A percentile compares a stretch with the other conserved stretches of the same genome.
Evolutionary conservation across 2,888 invertebrate species (phyloP).

Genomic region (Cosmorhoe ocellata): DNA sequence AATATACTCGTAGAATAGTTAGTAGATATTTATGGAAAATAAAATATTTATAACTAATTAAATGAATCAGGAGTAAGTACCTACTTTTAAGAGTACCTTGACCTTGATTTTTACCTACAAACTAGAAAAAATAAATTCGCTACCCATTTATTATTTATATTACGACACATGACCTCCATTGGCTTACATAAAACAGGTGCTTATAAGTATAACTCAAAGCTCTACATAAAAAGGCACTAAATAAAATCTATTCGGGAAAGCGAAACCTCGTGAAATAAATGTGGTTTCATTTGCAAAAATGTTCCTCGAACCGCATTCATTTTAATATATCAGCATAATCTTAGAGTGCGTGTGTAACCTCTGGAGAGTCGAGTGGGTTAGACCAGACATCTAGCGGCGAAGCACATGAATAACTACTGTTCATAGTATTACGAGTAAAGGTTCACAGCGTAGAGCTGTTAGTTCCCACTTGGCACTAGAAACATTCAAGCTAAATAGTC

Average conservation of each 20-base stretch:
- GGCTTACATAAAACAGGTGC: slow-evolving; percentile 41
- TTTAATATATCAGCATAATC: slow-evolving; percentile 75
- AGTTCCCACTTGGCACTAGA: too few species aligned
- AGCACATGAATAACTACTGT: slow-evolving; percentile 18
- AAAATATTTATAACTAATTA: too few species aligned
- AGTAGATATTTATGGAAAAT: too few species aligned
- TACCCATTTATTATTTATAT: too few species aligned
- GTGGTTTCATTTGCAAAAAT: slow-evolving; percentile 68
- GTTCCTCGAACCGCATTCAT: slow-evolving; percentile 60
- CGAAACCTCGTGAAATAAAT: slow-evolving; percentile 64
- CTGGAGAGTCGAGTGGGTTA: slow-evolving; percentile 45
- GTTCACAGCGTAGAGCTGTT: slow-evolving; percentile 14
- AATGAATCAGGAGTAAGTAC: too few species aligned
- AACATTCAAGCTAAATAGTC: too few species aligned
- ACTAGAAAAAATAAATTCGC: slow-evolving; percentile 10
- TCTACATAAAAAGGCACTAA: slow-evolving; percentile 64
- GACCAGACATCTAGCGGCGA: slow-evolving; percentile 17
- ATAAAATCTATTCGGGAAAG: slow-evolving; percentile 54
- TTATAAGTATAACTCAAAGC: slow-evolving; percentile 45
- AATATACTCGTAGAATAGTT: too few species aligned
- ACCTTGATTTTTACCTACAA: too few species aligned
- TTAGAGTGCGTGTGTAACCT: slow-evolving; percentile 58
- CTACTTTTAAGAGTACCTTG: too few species aligned
- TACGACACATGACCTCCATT: slow-evolving; percentile 27
- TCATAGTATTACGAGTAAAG: neutral